phyloP scores from a whole-genome alignment of 2,797 vertebrate species.

The Euphonia xanthogaster region DNA sequence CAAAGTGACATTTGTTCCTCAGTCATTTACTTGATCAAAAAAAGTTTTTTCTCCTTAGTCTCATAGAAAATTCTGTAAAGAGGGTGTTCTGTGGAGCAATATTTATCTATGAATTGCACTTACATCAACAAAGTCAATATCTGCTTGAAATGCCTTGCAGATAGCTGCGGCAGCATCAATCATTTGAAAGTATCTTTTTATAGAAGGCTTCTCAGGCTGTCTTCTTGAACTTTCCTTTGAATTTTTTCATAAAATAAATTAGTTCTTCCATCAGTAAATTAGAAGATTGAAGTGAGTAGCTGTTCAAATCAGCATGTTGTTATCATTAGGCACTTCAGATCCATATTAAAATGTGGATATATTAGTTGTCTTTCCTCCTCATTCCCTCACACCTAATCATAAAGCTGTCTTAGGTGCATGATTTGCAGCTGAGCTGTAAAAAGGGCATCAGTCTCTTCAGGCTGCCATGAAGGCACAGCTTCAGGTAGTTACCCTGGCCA shows the following conservation, averaged over 20 bases:
- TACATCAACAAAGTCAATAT: neutral
- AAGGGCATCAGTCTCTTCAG: neutral
- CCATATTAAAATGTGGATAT: slow-evolving; percentile 26
- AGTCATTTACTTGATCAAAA: neutral
- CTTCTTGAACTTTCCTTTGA: slow-evolving; percentile 17
- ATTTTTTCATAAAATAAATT: slow-evolving; percentile 46
- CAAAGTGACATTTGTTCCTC: neutral
- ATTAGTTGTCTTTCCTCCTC: neutral
- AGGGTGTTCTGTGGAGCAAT: neutral
- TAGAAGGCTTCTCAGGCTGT: neutral
- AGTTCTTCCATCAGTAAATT: slow-evolving; percentile 16
- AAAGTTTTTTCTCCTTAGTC: neutral
- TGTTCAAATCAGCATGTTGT: slow-evolving; percentile 15
- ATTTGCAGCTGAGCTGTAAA: slow-evolving; percentile 18
- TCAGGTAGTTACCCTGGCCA: neutral
- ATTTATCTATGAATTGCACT: neutral
- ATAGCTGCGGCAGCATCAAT: neutral
- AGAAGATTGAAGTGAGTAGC: neutral
- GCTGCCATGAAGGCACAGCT: neutral
- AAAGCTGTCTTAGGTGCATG: neutral
- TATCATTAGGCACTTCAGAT: slow-evolving; percentile 15
- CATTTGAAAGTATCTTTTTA: neutral
- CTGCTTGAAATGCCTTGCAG: neutral
- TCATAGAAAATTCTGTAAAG: neutral
- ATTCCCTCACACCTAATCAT: neutral